These are phyloP conservation scores for Simalia tracyae DNA, from an alignment of 2,797 vertebrate species.

Conservation along the genomic window DNA sequence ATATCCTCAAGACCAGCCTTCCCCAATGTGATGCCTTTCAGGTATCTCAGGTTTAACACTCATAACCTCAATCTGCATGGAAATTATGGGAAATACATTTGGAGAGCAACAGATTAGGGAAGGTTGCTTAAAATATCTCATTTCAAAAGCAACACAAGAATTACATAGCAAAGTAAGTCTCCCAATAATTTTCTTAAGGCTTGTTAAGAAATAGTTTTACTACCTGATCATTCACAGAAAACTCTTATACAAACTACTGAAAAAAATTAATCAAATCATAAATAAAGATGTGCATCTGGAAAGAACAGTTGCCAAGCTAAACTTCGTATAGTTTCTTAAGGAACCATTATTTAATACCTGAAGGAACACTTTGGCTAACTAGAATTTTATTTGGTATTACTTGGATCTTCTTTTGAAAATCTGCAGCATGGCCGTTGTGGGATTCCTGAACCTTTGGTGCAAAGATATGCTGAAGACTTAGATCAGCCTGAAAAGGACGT, in stretches of 20 bases:
- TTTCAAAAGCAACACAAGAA: neutral
- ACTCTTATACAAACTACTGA: neutral
- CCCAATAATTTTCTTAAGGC: neutral
- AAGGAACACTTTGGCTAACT: neutral
- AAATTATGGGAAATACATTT: neutral
- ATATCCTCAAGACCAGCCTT: neutral
- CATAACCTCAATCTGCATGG: neutral
- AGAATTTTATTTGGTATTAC: neutral
- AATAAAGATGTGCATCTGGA: neutral
- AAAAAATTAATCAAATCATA: neutral
- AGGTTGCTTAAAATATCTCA: neutral
- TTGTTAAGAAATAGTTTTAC: neutral
- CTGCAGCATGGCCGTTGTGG: slow-evolving; percentile 94
- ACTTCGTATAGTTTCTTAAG: neutral
- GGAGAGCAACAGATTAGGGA: neutral
- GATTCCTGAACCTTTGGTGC: slow-evolving; percentile 89
- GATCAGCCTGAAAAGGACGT: slow-evolving; percentile 87
- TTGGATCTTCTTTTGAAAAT: slow-evolving; percentile 8
- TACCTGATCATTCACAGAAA: neutral
- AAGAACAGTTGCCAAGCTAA: neutral
- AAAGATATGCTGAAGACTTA: slow-evolving; percentile 92
- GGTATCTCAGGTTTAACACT: neutral
- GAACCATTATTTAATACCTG: neutral
- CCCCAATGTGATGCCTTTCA: neutral
- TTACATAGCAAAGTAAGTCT: neutral